Conservation (phyloP, 2,113 vertebrate genomes). For the Todiramphus saurophagus region DNA sequence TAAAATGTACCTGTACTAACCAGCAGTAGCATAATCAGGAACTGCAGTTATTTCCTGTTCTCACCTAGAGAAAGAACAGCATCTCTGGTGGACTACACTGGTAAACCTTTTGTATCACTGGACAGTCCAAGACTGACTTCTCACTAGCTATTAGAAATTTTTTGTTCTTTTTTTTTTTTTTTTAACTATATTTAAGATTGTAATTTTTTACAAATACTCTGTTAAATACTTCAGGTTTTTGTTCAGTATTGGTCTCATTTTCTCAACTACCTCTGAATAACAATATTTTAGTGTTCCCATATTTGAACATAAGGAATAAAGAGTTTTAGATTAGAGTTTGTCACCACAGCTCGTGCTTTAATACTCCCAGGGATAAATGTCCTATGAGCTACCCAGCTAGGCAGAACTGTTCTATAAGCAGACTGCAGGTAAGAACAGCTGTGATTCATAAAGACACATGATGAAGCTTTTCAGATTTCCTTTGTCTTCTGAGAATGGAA, state of each 20-base stretch:
- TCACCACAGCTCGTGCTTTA: not conserved
- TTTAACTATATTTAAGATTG: not conserved
- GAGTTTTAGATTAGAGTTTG: not conserved
- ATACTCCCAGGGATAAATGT: not conserved
- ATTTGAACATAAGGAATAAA: not conserved
- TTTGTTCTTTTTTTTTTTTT: not conserved
- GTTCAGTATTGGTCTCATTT: not conserved
- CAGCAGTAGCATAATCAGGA: not conserved
- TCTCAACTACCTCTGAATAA: not conserved
- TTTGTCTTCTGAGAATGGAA: not conserved
- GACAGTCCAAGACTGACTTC: not conserved
- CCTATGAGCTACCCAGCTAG: not conserved
- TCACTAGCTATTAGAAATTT: not conserved
- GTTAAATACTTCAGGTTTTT: not conserved
- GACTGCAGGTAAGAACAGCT: slow-evolving; percentile 21
- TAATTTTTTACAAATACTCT: not conserved
- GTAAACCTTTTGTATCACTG: not conserved
- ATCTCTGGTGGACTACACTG: not conserved
- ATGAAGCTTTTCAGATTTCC: not conserved
- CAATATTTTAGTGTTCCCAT: not conserved
- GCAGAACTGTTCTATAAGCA: not conserved
- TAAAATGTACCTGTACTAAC: not conserved
- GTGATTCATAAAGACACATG: not conserved
- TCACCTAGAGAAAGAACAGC: not conserved
- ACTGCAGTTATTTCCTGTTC: not conserved